phyloP scores from a whole-genome alignment of 2,113 vertebrate species.

The Sapajus apella region DNA sequence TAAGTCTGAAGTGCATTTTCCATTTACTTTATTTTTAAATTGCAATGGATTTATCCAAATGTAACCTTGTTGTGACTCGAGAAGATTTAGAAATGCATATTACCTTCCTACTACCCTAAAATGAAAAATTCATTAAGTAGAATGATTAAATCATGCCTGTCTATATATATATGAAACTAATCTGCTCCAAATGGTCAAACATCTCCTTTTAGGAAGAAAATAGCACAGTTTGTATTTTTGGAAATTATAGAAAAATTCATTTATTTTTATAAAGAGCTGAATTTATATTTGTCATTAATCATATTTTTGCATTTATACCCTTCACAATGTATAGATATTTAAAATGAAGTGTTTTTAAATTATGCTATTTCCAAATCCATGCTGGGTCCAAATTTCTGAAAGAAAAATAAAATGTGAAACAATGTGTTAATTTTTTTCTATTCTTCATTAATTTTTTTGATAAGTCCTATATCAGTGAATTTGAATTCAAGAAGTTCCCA shows the following conservation, averaged over 20 bases:
- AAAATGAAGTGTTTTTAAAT: background rate
- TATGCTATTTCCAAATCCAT: background rate
- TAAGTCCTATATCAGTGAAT: background rate
- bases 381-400: background rate
- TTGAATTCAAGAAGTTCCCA: background rate
- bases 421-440: background rate
- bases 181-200: background rate
- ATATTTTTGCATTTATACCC: background rate
- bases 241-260: background rate
- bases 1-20: background rate
- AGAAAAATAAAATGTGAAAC: background rate
- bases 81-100: background rate
- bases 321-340: background rate
- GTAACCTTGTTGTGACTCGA: background rate
- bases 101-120: background rate
- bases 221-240: background rate
- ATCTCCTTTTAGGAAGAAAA: background rate
- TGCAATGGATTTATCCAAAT: background rate
- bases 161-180: background rate
- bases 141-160: background rate
- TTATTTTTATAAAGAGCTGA: background rate
- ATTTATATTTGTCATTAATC: background rate
- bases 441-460: background rate
- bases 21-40: background rate
- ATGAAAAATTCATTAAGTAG: background rate